Evolutionary conservation across 2,113 vertebrate species (phyloP), one percentile per base, ranked within the genome.

Genomic region (Mionectes macconnelli): DNA sequence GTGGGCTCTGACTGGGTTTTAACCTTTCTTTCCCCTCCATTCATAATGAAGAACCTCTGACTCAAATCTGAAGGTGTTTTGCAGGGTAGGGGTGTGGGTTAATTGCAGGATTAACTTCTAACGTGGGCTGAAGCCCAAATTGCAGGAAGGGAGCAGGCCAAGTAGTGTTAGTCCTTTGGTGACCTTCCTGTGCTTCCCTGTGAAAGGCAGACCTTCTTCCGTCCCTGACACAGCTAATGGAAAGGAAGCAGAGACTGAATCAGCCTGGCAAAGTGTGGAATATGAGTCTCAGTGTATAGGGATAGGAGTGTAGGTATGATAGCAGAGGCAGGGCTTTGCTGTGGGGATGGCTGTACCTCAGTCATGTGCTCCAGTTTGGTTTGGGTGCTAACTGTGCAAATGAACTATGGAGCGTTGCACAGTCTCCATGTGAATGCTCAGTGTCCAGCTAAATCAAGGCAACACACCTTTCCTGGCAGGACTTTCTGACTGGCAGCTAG

Each of bases 111-210:
- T 94, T 94, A 95, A 85, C 60, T 89, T 93, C 76, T 87, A 87
- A 87, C 0, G 27, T 94, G 89, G 89, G 66, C 66, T 69, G 80
- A 85, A 94, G 81, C 89, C 91, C 62, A 77, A 37, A 74, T 57
- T 94, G 66, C 73, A 79, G 93, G 69, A 93, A 69, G 69, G 53
- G 95, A 89, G 70, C 84, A 92, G 37, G 73, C 45, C 40, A 76
- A 89, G 49, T 40, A 21, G 69, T 89, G 21, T 68, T 87, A 97
- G 96, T 97, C 94, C 89, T 97, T 97, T 13, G 4, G 78, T 97
- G 96, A 96, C 96, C 94, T 96, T 96, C 91, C 53, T 79, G 0
- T 87, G 37, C 78, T 93, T 95, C 91, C 77, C 69, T 5, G 3
- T 69, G 66, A 92, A 87, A 89, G 69, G 62, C 68, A 84, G 89